Conservation (phyloP, 2,113 vertebrate genomes). For the Donacobius atricapilla region DNA sequence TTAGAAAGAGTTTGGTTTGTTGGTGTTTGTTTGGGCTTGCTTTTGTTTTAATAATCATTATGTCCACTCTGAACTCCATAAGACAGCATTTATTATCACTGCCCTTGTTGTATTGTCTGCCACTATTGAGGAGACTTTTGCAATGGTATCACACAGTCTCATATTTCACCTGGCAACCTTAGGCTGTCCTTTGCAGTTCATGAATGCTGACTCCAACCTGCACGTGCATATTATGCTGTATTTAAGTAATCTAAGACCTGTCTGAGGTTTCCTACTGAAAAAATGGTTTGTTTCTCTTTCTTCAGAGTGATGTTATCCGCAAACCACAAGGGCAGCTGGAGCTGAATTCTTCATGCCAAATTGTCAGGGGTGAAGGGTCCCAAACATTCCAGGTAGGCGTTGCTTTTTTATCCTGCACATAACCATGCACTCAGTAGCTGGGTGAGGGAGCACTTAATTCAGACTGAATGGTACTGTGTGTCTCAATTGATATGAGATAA, state of each 20-base stretch:
- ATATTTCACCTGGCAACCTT: neutral
- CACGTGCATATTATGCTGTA: neutral
- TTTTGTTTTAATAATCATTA: neutral
- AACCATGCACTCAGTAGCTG: neutral
- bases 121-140: neutral
- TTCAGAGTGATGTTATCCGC: conserved; percentile 85
- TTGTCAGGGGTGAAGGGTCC: conserved; percentile 83
- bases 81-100: neutral
- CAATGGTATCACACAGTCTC: neutral
- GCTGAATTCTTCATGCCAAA: conserved; percentile 83
- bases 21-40: neutral
- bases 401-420: neutral
- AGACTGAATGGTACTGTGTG: neutral
- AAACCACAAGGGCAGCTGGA: conserved; percentile 89
- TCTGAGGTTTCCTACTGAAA: neutral
- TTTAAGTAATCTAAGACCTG: neutral
- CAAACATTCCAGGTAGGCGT: conserved; percentile 83
- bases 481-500: neutral
- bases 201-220: neutral
- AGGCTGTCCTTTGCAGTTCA: neutral
- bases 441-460: neutral
- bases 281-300: neutral
- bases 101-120: neutral
- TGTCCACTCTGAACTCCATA: neutral
- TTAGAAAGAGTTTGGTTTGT: neutral